Evolutionary conservation across 2,888 invertebrate genomes (phyloP).

Genomic region (Xestia sexstrigata): DNA sequence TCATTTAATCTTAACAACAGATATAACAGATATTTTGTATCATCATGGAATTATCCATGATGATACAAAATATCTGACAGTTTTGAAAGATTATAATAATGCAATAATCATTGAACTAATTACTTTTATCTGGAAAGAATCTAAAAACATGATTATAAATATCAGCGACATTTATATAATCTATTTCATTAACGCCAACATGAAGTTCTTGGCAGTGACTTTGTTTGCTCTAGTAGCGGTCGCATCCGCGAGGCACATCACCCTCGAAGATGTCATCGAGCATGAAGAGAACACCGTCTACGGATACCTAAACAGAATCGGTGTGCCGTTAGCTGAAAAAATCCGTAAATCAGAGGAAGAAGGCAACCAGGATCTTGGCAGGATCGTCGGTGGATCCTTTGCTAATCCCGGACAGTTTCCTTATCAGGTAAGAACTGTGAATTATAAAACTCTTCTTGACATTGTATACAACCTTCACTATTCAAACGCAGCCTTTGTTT

Average conservation of each 20-base stretch:
- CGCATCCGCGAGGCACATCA: slow-evolving; percentile 45
- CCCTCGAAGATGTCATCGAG: slow-evolving; percentile 49
- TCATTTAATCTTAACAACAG: too few species aligned
- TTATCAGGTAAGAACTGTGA: slow-evolving; percentile 57
- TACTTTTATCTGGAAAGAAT: background rate
- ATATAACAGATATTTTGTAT: too few species aligned
- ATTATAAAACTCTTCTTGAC: background rate
- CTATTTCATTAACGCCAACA: slow-evolving; percentile 1
- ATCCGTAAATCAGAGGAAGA: slow-evolving; percentile 59
- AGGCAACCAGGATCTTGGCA: slow-evolving; percentile 23
- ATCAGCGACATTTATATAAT: background rate
- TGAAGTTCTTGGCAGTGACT: slow-evolving; percentile 44
- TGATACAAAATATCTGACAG: too few species aligned
- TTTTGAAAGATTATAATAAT: background rate
- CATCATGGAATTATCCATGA: too few species aligned
- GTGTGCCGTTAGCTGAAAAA: slow-evolving; percentile 62
- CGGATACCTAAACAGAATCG: slow-evolving; percentile 62
- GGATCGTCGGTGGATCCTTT: slow-evolving; percentile 65
- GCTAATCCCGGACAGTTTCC: slow-evolving; percentile 61
- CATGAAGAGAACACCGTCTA: slow-evolving; percentile 60
- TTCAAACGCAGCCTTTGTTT: background rate
- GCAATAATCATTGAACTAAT: background rate
- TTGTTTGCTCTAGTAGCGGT: slow-evolving; percentile 57
- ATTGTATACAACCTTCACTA: background rate
- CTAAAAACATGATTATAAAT: slow-evolving; percentile 4